A percentile compares a stretch with the other conserved stretches of the same genome.
Conservation (phyloP, 2,797 vertebrate species). For the Echeneis naucrates region DNA sequence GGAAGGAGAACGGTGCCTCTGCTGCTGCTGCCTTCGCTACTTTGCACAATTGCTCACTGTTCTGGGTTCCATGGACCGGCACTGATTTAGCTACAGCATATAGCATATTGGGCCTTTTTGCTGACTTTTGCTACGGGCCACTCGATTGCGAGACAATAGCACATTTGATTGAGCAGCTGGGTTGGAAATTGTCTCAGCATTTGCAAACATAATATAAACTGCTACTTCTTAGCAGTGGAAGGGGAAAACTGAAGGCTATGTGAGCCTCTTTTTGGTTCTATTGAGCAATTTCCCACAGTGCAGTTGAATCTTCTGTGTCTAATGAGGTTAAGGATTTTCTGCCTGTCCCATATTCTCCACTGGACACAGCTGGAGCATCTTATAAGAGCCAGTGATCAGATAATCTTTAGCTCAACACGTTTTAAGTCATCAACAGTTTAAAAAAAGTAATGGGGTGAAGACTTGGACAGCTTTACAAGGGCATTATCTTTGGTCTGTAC, state of each 20-base stretch:
- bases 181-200: conserved; percentile 20
- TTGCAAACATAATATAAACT: conserved; percentile 39
- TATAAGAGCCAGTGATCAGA: conserved; percentile 59
- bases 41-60: conserved; percentile 45
- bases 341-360: conserved; percentile 48
- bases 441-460: conserved; percentile 48
- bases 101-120: conserved; percentile 51
- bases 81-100: conserved; percentile 52
- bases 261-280: conserved; percentile 36
- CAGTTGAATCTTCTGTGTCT: conserved; percentile 60
- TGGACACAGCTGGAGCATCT: conserved; percentile 46
- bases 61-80: conserved; percentile 28
- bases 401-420: conserved; percentile 53
- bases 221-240: conserved; percentile 15
- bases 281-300: conserved; percentile 55
- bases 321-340: conserved; percentile 71
- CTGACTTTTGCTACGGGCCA: conserved; percentile 8
- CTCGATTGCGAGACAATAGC: conserved; percentile 28
- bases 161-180: conserved; percentile 51
- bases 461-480: conserved; percentile 45
- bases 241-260: background rate
- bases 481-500: conserved; percentile 48
- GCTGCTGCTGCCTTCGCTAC: conserved; percentile 18
- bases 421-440: conserved; percentile 44
- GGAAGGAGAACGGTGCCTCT: conserved; percentile 33